Percentiles rank a stretch among this genome's conserved stretches.
Conservation (phyloP, 2,888 invertebrate species). For the Seira sanloemensis region DNA sequence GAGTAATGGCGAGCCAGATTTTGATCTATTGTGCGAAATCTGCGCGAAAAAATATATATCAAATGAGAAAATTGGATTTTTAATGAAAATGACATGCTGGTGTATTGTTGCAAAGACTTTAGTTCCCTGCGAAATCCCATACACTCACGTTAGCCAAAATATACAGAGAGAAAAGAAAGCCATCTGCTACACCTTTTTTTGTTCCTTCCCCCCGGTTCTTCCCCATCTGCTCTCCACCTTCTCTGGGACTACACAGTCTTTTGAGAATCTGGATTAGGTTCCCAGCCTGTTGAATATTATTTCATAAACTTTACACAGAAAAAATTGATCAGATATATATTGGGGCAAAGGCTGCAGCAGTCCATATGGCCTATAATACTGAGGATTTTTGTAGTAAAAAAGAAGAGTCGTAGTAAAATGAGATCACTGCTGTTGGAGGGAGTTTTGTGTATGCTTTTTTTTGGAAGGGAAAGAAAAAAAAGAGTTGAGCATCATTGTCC, state of each 20-base stretch:
- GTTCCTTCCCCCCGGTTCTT: too few relatives aligned
- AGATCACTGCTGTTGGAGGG: too few relatives aligned
- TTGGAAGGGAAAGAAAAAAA: background rate
- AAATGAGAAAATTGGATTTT: background rate
- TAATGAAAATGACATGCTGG: background rate
- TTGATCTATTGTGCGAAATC: conserved; percentile 14
- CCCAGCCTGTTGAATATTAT: conserved; percentile 57
- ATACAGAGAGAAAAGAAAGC: conserved; percentile 1
- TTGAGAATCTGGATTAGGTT: background rate
- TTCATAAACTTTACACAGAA: conserved; percentile 26
- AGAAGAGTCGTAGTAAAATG: conserved; percentile 20
- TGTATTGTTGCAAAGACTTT: background rate
- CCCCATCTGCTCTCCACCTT: conserved; percentile 43
- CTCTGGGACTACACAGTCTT: background rate
- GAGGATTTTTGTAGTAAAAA: background rate
- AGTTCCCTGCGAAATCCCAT: background rate
- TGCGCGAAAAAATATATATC: background rate
- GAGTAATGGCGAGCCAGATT: conserved; percentile 33
- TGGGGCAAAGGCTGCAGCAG: too few relatives aligned
- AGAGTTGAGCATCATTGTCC: conserved; percentile 15
- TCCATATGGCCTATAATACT: conserved; percentile 48
- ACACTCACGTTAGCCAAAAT: background rate
- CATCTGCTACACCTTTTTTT: conserved; percentile 14
- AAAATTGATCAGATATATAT: background rate
- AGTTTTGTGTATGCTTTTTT: background rate